Evolutionary conservation across 2,113 vertebrate species (phyloP), one percentile per base, ranked within the genome.

Genomic region (Taxidea taxus): DNA sequence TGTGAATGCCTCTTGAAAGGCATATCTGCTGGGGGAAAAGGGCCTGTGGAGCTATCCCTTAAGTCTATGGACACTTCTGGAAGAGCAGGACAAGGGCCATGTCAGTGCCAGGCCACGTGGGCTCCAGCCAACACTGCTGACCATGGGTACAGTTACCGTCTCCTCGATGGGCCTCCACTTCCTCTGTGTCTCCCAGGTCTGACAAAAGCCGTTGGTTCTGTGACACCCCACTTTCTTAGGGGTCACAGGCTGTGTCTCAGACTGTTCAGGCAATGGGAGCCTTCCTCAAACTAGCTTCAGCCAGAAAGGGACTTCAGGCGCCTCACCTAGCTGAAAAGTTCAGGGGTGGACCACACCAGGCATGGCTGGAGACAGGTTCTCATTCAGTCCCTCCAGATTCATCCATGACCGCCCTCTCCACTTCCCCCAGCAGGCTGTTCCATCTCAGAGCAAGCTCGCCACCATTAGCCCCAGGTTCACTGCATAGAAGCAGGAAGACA

Each of bases 141-240:
- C 56, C 0, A 0, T 7, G 29, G 64, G 27, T 37, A 72, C 11
- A 4, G 31, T 47, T 4, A 6, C 4, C 34, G 11, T 51, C 29
- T n/a, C 39, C 15, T 18, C 6, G 39, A 56, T 72, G 72, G 31
- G 58, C 66, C 29, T 74, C 72, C 4, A 0, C 77, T 75, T 49
- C 27, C 34, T 47, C 31, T 27, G 58, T 23, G 47, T n/a, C 47
- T 64, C 21, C 39, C 62, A 66, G 49, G 56, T 90, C 62, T 92
- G 87, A 42, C 25, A 84, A 54, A 68, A 94, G 25, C 87, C 13
- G 10, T 2, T 87, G 58, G 44, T 39, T 83, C 68, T 74, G 0
- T 75, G 74, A 64, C 66, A n/a, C n/a, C 89, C 29, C 20, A 0
- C 42, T 74, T 66, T n/a, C 6, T 25, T 34, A 51, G 42, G 47